Percentiles rank a stretch among this genome's conserved stretches.
These are phyloP conservation scores for Xestia ashworthii DNA, from an alignment of 2,888 invertebrate genomes.

Conservation along the genomic window DNA sequence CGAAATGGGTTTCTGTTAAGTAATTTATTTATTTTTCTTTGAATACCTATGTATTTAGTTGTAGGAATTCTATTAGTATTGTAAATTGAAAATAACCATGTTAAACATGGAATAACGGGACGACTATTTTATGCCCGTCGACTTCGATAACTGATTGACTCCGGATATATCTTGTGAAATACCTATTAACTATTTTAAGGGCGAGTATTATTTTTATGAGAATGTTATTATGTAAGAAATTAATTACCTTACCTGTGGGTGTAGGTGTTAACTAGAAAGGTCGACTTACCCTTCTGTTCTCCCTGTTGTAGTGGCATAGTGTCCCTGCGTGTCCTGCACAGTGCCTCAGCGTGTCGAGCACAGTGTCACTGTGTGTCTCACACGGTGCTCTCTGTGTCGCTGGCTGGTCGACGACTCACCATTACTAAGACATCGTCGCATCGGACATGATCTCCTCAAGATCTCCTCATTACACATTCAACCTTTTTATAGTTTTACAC, in stretches of 20 bases:
- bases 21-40: too few species aligned
- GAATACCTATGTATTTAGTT: too few species aligned
- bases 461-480: neutral
- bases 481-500: constrained; percentile 9
- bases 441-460: constrained; percentile 39
- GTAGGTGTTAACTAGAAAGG: neutral
- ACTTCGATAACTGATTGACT: too few species aligned
- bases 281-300: neutral
- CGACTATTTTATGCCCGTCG: too few species aligned
- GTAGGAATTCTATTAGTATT: too few species aligned
- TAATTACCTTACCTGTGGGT: neutral
- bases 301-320: neutral
- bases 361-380: neutral
- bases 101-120: too few species aligned
- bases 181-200: neutral
- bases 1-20: too few species aligned
- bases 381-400: neutral
- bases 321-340: constrained; percentile 1
- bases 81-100: too few species aligned
- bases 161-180: too few species aligned
- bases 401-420: constrained; percentile 12
- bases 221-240: too few species aligned
- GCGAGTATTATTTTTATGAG: neutral
- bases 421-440: constrained; percentile 25
- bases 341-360: constrained; percentile 7